A percentile compares a stretch with the other conserved stretches of the same genome.
These are phyloP conservation scores for Dunckerocampus dactyliophorus DNA, from an alignment of 2,113 vertebrate species.

Conservation along the genomic window DNA sequence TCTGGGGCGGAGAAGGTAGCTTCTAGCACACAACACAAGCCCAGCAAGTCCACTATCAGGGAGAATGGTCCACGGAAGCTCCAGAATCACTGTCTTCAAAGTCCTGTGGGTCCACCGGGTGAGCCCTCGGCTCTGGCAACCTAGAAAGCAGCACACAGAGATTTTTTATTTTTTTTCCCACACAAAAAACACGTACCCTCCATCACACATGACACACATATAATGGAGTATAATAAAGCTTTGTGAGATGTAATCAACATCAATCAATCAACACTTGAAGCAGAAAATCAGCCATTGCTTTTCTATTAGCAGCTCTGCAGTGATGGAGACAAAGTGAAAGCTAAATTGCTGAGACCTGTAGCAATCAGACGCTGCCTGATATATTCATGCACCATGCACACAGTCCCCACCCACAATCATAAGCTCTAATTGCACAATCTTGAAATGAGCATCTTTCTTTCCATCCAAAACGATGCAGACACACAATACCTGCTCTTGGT, in stretches of 20 bases:
- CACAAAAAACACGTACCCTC: not conserved
- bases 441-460: not conserved
- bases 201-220: slow-evolving; percentile 14
- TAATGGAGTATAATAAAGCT: slow-evolving; percentile 51
- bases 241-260: slow-evolving; percentile 58
- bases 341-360: slow-evolving; percentile 53
- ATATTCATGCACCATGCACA: slow-evolving; percentile 58
- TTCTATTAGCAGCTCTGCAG: slow-evolving; percentile 48
- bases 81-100: slow-evolving; percentile 61
- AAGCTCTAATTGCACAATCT: slow-evolving; percentile 61
- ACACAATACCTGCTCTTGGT: too few relatives aligned
- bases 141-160: slow-evolving; percentile 31
- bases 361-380: slow-evolving; percentile 52
- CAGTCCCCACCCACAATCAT: slow-evolving; percentile 55
- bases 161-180: not conserved
- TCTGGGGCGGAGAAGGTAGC: not conserved
- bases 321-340: slow-evolving; percentile 61
- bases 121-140: slow-evolving; percentile 62
- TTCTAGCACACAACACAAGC: too few relatives aligned
- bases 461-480: too few relatives aligned
- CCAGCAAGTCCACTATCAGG: slow-evolving; percentile 51
- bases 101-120: slow-evolving; percentile 51
- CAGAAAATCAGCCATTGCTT: slow-evolving; percentile 61
- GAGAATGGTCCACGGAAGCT: slow-evolving; percentile 67
- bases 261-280: slow-evolving; percentile 57